These are phyloP conservation scores for Spisula subtruncata DNA, from an alignment of 2,888 invertebrate species.

Conservation along the genomic window DNA sequence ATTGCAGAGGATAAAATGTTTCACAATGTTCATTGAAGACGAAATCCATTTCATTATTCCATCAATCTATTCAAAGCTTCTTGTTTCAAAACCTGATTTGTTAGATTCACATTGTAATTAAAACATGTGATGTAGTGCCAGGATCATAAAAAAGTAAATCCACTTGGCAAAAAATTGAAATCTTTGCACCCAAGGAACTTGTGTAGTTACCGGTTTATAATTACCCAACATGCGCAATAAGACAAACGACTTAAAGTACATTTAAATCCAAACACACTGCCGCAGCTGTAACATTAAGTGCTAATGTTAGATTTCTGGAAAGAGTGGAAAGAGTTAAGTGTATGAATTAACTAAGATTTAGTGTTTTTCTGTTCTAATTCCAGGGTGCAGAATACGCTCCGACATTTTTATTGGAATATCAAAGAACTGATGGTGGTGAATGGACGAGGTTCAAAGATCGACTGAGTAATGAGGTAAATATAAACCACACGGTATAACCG, in stretches of 20 bases:
- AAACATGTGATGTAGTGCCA: not conserved
- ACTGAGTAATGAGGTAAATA: conserved; percentile 92
- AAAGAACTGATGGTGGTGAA: conserved; percentile 88
- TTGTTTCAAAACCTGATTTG: not conserved
- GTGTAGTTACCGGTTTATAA: not conserved
- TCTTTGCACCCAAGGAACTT: not conserved
- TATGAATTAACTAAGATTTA: not conserved
- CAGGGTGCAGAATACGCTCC: conserved; percentile 95
- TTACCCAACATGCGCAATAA: too few species aligned
- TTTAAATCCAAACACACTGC: too few species aligned
- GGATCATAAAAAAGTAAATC: not conserved
- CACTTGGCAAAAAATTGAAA: not conserved
- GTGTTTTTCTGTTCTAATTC: not conserved
- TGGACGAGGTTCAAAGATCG: conserved; percentile 92
- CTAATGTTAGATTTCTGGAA: too few species aligned
- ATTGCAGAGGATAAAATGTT: too few species aligned
- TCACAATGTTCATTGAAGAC: not conserved
- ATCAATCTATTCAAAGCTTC: not conserved
- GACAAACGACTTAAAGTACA: too few species aligned
- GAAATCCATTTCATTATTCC: not conserved
- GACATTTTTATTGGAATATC: conserved; percentile 91
- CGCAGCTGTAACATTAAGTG: too few species aligned
- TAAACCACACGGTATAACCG: too few species aligned
- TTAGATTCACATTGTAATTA: too few species aligned
- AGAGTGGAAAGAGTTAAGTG: not conserved